Percentiles rank a stretch among this genome's conserved stretches.
Conservation (phyloP, 2,113 vertebrate genomes). For the cattle (Bos taurus) region ARS-UCD2.0 NC_037335.1:32003501-32004000, state of each 20-base stretch:
- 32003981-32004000: background rate
- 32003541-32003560: background rate
- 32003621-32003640: background rate
- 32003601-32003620: background rate
- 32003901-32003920: background rate
- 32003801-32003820: background rate
- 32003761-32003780: background rate
- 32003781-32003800: background rate
- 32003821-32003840: background rate
- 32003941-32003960: background rate
- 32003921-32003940: background rate
- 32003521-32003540: background rate
- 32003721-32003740: background rate
- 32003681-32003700: background rate
- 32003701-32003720: background rate
- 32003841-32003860: background rate
- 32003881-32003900: background rate
- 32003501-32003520: background rate
- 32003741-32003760: background rate
- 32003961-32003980: accelerated
- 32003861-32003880: background rate
- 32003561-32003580: background rate
- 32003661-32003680: background rate
- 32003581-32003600: background rate
- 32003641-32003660: background rate